Percentiles rank a stretch among this genome's conserved stretches.
Evolutionary conservation across 2,888 invertebrate genomes (phyloP).

Genomic region (Drosophila mulleri): DNA sequence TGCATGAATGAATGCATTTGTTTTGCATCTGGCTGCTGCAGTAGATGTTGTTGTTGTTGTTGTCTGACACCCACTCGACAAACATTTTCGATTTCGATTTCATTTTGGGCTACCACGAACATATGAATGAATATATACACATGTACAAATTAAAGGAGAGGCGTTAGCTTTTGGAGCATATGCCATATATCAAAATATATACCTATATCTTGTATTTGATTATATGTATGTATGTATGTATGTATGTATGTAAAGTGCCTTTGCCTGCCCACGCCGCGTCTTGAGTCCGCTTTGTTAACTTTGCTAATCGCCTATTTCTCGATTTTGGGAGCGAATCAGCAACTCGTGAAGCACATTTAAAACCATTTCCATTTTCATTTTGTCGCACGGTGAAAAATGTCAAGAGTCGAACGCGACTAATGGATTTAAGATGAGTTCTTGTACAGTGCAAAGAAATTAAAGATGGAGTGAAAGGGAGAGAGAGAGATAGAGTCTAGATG

Average conservation of each 20-base stretch:
- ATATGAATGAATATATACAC: conserved; percentile 55
- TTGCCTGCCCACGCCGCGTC: conserved; percentile 33
- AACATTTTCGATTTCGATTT: conserved; percentile 60
- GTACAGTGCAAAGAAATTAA: neutral
- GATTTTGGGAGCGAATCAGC: conserved; percentile 1
- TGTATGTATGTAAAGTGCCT: neutral
- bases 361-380: conserved; percentile 36
- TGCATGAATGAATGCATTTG: conserved; percentile 66
- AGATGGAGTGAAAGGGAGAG: neutral
- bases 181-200: conserved; percentile 12
- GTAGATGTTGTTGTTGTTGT: conserved; percentile 22
- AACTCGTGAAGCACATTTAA: conserved; percentile 49
- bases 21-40: conserved; percentile 48
- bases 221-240: neutral
- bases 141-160: conserved; percentile 52
- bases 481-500: neutral
- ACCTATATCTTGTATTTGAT: neutral
- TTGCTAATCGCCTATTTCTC: conserved; percentile 1
- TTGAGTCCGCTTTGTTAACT: neutral
- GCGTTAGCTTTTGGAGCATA: conserved; percentile 34
- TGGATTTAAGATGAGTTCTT: conserved; percentile 33
- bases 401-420: conserved; percentile 50
- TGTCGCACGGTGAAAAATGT: conserved; percentile 51
- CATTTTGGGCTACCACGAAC: conserved; percentile 50
- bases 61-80: conserved; percentile 64